Evolutionary conservation across 1,140 invertebrate species (phyloP).

Genomic region (Scaptomyza montana): DNA sequence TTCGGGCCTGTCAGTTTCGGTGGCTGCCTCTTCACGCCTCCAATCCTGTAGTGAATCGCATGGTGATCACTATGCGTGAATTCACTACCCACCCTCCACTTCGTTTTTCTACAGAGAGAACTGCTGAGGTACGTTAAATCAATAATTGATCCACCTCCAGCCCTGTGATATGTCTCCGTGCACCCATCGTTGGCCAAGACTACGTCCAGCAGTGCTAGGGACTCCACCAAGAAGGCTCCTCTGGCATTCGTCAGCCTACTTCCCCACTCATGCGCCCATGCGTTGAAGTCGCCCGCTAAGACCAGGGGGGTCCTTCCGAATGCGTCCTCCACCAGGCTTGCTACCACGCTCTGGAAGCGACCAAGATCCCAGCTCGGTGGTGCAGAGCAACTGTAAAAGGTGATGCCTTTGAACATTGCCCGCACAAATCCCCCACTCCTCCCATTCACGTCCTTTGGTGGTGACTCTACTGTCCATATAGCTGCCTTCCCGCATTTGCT

Average conservation of each 20-base stretch:
- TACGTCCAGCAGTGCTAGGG: not conserved
- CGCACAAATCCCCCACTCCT: not conserved
- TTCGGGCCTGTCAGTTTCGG: not conserved
- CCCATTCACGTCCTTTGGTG: not conserved
- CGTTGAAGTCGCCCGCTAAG: no score
- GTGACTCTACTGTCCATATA: not conserved
- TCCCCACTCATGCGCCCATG: not conserved
- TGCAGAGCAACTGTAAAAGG: conserved; percentile 10
- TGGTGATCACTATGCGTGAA: not conserved
- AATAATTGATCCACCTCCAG: not conserved
- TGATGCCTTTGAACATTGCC: not conserved
- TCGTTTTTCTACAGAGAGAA: not conserved
- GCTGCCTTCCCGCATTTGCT: not conserved
- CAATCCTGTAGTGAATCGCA: not conserved
- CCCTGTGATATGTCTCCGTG: not conserved
- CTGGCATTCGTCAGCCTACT: not conserved
- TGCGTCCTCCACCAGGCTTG: no score
- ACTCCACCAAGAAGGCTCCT: not conserved
- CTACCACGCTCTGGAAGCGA: conserved; percentile 1
- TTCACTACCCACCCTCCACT: not conserved
- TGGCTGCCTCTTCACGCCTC: not conserved
- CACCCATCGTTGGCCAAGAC: not conserved
- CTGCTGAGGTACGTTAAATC: not conserved
- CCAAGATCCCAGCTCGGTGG: not conserved
- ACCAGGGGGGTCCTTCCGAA: no score